Evolutionary conservation across 2,797 vertebrate species (phyloP).

Genomic region (Tolypeutes matacus): DNA sequence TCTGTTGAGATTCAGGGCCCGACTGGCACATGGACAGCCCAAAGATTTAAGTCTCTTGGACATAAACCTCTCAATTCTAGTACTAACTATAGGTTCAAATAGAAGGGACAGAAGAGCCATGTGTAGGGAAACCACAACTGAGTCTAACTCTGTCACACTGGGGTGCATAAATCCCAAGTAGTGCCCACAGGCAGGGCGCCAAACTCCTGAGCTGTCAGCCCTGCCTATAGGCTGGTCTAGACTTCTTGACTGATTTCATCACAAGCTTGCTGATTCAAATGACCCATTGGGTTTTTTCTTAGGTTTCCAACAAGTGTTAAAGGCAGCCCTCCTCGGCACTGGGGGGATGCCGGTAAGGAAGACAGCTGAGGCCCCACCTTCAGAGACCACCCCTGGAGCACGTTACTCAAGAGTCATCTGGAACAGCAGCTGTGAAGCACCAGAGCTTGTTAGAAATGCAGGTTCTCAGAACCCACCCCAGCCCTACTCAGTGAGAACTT

Average conservation of each 20-base stretch:
- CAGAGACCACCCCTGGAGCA: accelerated
- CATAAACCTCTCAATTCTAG: too few relatives aligned
- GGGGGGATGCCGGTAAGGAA: accelerated
- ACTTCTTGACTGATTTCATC: background rate
- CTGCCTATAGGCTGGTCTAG: background rate
- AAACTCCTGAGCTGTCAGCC: too few relatives aligned
- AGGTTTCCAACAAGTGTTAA: background rate
- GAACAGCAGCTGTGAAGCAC: accelerated
- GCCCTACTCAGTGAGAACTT: background rate
- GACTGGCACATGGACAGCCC: too few relatives aligned
- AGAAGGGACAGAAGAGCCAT: too few relatives aligned
- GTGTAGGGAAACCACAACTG: too few relatives aligned
- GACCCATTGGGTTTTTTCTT: background rate
- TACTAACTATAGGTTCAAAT: too few relatives aligned
- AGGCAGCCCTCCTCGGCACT: accelerated
- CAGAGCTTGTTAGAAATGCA: background rate
- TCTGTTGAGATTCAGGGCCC: too few relatives aligned
- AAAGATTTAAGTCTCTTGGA: too few relatives aligned
- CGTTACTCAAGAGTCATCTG: accelerated
- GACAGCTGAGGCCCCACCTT: accelerated
- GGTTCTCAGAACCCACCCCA: accelerated
- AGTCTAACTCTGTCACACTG: too few relatives aligned
- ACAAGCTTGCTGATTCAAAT: background rate
- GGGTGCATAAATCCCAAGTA: too few relatives aligned
- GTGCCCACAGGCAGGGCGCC: too few relatives aligned